Evolutionary conservation across 2,113 vertebrate species (phyloP).

Genomic region (Proteles cristata): DNA sequence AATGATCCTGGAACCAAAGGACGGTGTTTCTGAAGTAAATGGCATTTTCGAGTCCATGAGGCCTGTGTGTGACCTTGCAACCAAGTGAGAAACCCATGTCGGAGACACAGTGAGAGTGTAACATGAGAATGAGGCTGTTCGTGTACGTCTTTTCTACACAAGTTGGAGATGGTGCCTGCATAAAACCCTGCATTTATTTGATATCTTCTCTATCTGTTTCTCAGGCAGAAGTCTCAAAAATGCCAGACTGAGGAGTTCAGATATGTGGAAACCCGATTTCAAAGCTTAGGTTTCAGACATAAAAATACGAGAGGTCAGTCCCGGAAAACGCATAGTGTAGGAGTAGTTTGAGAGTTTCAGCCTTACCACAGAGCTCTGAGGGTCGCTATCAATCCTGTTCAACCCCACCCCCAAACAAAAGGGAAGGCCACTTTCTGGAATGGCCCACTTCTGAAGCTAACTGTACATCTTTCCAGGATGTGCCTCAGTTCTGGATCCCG

Average conservation of each 20-base stretch:
- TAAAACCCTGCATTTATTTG: neutral
- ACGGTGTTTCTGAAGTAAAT: neutral
- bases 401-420: no score
- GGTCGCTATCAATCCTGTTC: no score
- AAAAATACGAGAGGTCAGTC: neutral
- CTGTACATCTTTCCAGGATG: neutral
- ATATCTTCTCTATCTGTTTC: neutral
- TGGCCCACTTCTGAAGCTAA: neutral
- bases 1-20: neutral
- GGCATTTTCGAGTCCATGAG: neutral
- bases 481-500: neutral
- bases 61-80: neutral
- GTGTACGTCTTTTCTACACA: neutral
- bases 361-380: neutral
- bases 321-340: neutral
- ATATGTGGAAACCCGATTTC: neutral
- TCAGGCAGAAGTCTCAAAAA: neutral
- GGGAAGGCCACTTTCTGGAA: neutral
- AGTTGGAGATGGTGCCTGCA: neutral
- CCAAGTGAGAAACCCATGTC: neutral
- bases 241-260: neutral
- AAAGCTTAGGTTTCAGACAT: neutral
- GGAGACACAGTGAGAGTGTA: neutral
- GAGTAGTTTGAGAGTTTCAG: no score
- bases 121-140: neutral